Conservation (phyloP, 2,888 invertebrate species). For the Spodoptera exigua region DNA sequence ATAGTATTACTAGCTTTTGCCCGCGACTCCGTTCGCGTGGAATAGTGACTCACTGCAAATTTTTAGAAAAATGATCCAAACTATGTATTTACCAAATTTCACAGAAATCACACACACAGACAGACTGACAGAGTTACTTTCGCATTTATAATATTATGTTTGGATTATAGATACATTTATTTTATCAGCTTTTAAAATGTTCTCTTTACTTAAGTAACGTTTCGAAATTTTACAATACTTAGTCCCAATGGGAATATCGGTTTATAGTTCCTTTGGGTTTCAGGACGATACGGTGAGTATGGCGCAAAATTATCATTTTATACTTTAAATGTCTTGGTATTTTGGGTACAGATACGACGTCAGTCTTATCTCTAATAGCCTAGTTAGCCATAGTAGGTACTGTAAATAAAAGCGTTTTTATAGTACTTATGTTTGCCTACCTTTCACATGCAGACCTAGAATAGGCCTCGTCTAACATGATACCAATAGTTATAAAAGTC, state of each 20-base stretch:
- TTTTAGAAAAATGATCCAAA: too few relatives aligned
- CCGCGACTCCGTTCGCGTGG: too few relatives aligned
- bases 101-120: too few relatives aligned
- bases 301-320: too few relatives aligned
- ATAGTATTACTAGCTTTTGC: too few relatives aligned
- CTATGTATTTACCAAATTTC: too few relatives aligned
- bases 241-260: constrained; percentile 25
- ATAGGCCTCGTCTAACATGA: constrained; percentile 15
- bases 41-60: too few relatives aligned
- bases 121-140: too few relatives aligned
- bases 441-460: constrained; percentile 8
- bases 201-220: constrained; percentile 7
- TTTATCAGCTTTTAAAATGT: background rate
- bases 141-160: too few relatives aligned
- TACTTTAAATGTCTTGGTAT: too few relatives aligned
- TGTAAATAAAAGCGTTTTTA: too few relatives aligned
- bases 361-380: background rate
- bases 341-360: background rate
- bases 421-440: background rate
- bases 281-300: background rate
- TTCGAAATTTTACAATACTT: constrained; percentile 18
- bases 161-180: too few relatives aligned
- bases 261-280: constrained; percentile 15
- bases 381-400: background rate
- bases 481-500: constrained; percentile 38